Evolutionary conservation across 2,888 invertebrate species (phyloP).

Genomic region (Habrosyne pyritoides): DNA sequence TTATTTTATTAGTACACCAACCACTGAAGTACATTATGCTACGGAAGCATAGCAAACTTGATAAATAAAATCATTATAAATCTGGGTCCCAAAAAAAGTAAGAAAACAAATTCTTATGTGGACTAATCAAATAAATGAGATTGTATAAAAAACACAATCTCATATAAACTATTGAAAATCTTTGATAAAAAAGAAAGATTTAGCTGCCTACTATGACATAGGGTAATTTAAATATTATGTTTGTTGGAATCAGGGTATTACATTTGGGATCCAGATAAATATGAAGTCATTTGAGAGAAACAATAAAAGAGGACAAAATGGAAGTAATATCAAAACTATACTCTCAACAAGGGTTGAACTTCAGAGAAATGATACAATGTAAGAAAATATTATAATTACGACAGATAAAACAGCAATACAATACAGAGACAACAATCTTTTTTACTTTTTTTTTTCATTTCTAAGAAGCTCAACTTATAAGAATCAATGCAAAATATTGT

Average conservation of each 20-base stretch:
- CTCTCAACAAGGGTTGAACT: conserved; percentile 55
- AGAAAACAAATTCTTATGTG: neutral
- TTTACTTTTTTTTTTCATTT: conserved; percentile 34
- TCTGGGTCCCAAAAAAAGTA: conserved; percentile 38
- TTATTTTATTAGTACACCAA: neutral
- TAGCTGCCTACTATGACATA: neutral
- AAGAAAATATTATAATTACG: conserved; percentile 13
- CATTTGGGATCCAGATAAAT: conserved; percentile 41
- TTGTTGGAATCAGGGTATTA: neutral
- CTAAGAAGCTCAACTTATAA: conserved; percentile 47
- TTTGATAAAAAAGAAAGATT: neutral
- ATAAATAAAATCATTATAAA: conserved; percentile 24
- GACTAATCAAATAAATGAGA: no score
- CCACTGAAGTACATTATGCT: neutral
- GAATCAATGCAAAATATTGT: conserved; percentile 56
- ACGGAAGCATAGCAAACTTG: neutral
- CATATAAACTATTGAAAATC: neutral
- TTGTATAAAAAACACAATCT: neutral
- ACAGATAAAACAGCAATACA: conserved; percentile 25
- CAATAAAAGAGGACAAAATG: conserved; percentile 16
- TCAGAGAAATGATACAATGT: conserved; percentile 37
- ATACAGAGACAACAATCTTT: conserved; percentile 19
- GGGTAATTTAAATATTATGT: neutral
- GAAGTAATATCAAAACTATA: conserved; percentile 34
- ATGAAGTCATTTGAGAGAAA: conserved; percentile 16